phyloP scores from a whole-genome alignment of 2,888 invertebrate genomes.

The Cryptocephalus primarius region DNA sequence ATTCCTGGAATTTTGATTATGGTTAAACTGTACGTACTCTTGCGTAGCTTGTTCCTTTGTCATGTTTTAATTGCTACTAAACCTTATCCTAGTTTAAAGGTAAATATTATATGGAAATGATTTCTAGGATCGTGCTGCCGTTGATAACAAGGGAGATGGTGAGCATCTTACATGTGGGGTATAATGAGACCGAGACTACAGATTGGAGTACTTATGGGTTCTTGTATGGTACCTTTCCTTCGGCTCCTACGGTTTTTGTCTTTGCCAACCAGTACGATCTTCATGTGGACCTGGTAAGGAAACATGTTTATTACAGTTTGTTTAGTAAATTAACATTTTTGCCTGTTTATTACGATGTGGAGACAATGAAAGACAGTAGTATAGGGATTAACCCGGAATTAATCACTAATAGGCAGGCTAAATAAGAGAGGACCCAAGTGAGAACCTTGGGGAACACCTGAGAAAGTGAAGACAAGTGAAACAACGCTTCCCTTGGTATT shows the following conservation, averaged over 20 bases:
- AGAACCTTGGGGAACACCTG: no score
- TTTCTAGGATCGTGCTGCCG: conserved; percentile 63
- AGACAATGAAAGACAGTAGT: no score
- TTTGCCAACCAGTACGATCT: conserved; percentile 81
- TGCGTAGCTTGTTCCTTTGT: neutral
- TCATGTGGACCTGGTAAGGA: conserved; percentile 72
- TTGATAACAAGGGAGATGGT: conserved; percentile 79
- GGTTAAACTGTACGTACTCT: conserved; percentile 66
- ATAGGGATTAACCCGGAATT: no score
- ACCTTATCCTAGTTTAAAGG: neutral
- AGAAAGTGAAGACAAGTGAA: no score
- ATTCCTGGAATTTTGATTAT: conserved; percentile 79
- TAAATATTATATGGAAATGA: neutral
- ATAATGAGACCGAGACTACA: conserved; percentile 60
- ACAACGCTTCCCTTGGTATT: neutral
- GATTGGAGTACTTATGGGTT: conserved; percentile 88
- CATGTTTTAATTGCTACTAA: neutral
- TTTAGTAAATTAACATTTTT: no score
- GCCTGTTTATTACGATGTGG: no score
- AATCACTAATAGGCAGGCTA: no score
- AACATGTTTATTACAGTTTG: neutral
- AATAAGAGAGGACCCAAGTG: no score
- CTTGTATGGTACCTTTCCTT: conserved; percentile 90
- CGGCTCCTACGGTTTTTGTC: conserved; percentile 93
- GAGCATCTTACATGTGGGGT: conserved; percentile 59